A percentile compares a stretch with the other conserved stretches of the same genome.
phyloP scores from a whole-genome alignment of 37 sponge, comb jelly and placozoan genomes.

The Ephydatia muelleri region DNA sequence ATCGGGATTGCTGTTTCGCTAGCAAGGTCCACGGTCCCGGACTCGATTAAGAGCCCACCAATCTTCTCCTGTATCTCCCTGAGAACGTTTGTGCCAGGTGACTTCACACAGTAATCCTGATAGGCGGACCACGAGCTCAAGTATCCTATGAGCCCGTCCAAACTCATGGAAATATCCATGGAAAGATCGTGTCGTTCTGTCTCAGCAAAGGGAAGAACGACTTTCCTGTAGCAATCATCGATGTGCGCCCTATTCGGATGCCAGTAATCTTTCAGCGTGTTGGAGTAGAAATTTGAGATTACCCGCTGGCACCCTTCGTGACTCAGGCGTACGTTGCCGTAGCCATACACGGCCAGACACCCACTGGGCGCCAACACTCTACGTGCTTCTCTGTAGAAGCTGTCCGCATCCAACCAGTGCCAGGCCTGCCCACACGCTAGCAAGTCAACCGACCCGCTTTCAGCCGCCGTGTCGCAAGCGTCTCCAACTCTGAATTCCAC shows the following conservation, averaged over 20 bases:
- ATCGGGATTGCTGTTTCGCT: slow-evolving; percentile 3
- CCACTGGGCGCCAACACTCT: slow-evolving; percentile 62
- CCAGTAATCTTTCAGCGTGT: slow-evolving; percentile 61
- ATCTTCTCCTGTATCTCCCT: slow-evolving; percentile 27
- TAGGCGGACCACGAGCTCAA: slow-evolving; percentile 71
- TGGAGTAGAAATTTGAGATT: slow-evolving; percentile 40
- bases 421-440: slow-evolving; percentile 77
- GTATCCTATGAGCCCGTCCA: slow-evolving; percentile 53
- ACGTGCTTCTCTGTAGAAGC: slow-evolving; percentile 40
- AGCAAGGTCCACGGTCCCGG: background rate
- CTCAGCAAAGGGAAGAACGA: slow-evolving; percentile 40
- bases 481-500: slow-evolving; percentile 57
- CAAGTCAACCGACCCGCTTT: slow-evolving; percentile 40
- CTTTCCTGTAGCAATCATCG: slow-evolving; percentile 42
- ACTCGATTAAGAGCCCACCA: too few relatives aligned
- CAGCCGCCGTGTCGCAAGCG: slow-evolving; percentile 30
- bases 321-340: slow-evolving; percentile 35
- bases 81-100: slow-evolving; percentile 48
- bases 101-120: slow-evolving; percentile 16
- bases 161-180: background rate
- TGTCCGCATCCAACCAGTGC: slow-evolving; percentile 68
- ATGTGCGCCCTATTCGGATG: slow-evolving; percentile 43
- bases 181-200: slow-evolving; percentile 36
- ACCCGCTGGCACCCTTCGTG: slow-evolving; percentile 21
- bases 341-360: slow-evolving; percentile 79